phyloP scores from a whole-genome alignment of 2,888 invertebrate species.

The Ectobius pallidus region DNA sequence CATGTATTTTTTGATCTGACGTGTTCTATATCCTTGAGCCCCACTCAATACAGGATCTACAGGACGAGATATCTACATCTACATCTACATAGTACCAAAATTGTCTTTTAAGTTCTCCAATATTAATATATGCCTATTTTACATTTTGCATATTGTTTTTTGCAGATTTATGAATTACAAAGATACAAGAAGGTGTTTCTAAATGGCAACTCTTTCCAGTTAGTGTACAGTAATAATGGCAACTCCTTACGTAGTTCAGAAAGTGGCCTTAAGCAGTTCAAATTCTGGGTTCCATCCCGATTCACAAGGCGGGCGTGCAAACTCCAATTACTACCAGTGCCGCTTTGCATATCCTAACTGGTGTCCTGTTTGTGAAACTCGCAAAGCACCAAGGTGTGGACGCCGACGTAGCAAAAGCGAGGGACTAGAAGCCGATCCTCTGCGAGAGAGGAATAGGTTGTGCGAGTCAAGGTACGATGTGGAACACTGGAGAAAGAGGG shows the following conservation, averaged over 20 bases:
- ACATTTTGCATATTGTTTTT: neutral
- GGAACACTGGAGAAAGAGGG: conserved; percentile 21
- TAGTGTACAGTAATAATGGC: conserved; percentile 29
- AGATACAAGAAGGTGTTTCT: neutral
- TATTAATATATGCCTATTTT: too few relatives aligned
- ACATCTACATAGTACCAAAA: too few relatives aligned
- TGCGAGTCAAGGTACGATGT: conserved; percentile 29
- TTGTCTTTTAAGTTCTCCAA: too few relatives aligned
- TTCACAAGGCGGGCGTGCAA: neutral
- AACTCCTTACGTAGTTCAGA: conserved; percentile 36
- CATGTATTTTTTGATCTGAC: too few relatives aligned
- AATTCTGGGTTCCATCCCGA: conserved; percentile 11
- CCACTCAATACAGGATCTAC: too few relatives aligned
- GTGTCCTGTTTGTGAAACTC: conserved; percentile 35
- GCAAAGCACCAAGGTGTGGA: conserved; percentile 17
- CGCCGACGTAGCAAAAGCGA: conserved; percentile 39
- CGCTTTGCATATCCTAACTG: conserved; percentile 30
- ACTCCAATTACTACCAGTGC: conserved; percentile 23
- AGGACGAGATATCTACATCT: too few relatives aligned
- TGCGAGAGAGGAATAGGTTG: conserved; percentile 37
- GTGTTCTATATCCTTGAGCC: too few relatives aligned
- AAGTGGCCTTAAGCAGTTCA: conserved; percentile 38
- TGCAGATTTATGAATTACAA: neutral
- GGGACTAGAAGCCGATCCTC: conserved; percentile 40
- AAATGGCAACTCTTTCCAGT: neutral